Percentiles rank a stretch among this genome's conserved stretches.
These are phyloP conservation scores for Aleiodes sp. DNA, from an alignment of 1,140 invertebrate species.

Conservation along the genomic window DNA sequence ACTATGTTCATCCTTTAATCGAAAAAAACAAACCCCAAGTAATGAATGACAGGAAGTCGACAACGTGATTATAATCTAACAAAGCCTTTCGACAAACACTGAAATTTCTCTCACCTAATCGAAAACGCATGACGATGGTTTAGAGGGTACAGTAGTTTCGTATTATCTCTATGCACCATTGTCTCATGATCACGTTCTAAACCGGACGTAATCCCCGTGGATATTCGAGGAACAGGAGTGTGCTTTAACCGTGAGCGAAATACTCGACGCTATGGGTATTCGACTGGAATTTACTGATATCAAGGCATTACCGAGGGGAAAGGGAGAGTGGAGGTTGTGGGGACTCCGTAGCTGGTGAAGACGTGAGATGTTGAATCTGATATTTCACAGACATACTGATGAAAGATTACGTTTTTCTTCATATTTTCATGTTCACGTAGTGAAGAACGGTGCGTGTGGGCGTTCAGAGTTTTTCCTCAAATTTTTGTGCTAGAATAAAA, in stretches of 20 bases:
- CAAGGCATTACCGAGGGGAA: too few relatives aligned
- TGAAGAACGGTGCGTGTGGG: too few relatives aligned
- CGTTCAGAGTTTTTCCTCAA: too few relatives aligned
- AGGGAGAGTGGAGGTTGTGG: not conserved
- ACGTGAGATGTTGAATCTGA: not conserved
- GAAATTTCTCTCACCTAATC: slow-evolving; percentile 31
- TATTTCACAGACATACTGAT: not conserved
- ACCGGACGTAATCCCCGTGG: slow-evolving; percentile 30
- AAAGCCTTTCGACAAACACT: slow-evolving; percentile 23
- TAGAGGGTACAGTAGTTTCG: slow-evolving; percentile 7
- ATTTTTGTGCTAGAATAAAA: too few relatives aligned
- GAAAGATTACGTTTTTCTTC: not conserved
- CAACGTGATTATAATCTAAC: not conserved
- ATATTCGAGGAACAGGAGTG: slow-evolving; percentile 25
- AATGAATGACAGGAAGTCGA: not conserved
- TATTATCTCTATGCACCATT: slow-evolving; percentile 34
- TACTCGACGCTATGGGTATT: slow-evolving; percentile 28
- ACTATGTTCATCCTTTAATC: too few relatives aligned
- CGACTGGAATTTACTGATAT: slow-evolving; percentile 36
- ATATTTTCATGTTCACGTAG: not conserved
- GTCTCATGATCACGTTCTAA: slow-evolving; percentile 35
- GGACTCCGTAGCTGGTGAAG: not conserved
- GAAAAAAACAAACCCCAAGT: not conserved
- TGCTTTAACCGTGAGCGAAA: slow-evolving; percentile 31
- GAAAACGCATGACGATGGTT: slow-evolving; percentile 12